Conservation (phyloP, 2,888 invertebrate species). For the Pyrgus malvae region DNA sequence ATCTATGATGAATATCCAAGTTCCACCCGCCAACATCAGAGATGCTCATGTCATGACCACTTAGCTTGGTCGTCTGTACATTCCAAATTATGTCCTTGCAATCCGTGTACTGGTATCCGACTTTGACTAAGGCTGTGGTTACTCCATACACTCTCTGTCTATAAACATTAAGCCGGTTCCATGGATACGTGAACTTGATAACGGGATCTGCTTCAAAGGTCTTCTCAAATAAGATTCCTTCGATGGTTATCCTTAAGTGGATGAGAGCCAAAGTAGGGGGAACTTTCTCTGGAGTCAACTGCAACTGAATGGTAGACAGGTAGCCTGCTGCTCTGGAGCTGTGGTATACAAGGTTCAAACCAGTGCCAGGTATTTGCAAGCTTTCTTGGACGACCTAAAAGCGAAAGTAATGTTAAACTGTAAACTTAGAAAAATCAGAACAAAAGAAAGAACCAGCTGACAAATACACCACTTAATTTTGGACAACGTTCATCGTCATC, state of each 20-base stretch:
- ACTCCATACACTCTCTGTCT: slow-evolving; percentile 98
- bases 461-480: neutral
- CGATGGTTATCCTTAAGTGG: slow-evolving; percentile 95
- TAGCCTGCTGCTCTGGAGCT: slow-evolving; percentile 97
- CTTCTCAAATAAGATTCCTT: slow-evolving; percentile 96
- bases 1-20: slow-evolving; percentile 97
- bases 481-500: neutral
- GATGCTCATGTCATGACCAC: slow-evolving; percentile 98
- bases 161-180: slow-evolving; percentile 98
- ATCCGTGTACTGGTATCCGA: slow-evolving; percentile 97
- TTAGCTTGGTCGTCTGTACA: slow-evolving; percentile 95
- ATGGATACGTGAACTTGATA: slow-evolving; percentile 98
- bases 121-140: slow-evolving; percentile 96
- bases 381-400: slow-evolving; percentile 95
- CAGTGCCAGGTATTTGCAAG: slow-evolving; percentile 95
- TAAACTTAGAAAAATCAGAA: too few relatives aligned
- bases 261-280: slow-evolving; percentile 92
- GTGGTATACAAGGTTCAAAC: slow-evolving; percentile 97
- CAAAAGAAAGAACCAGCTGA: too few relatives aligned
- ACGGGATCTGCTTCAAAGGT: slow-evolving; percentile 97
- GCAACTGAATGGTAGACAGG: slow-evolving; percentile 94
- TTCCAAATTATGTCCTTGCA: slow-evolving; percentile 98
- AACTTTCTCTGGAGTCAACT: slow-evolving; percentile 92
- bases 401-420: neutral
- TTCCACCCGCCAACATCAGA: slow-evolving; percentile 99